Evolutionary conservation across 1,140 invertebrate genomes (phyloP).

Genomic region (Polypedilum vanderplanki): DNA sequence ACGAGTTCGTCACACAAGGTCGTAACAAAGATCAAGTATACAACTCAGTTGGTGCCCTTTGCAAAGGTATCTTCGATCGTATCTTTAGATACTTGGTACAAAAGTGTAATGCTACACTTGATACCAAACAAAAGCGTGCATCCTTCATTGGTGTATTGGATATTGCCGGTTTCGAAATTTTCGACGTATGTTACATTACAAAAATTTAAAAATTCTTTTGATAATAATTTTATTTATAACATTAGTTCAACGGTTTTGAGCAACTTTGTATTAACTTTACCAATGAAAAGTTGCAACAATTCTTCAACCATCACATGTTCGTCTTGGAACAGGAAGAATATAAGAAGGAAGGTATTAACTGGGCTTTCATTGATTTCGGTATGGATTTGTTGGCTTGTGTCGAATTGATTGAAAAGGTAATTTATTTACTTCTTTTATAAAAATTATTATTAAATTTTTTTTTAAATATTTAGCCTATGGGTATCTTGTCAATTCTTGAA

Average conservation of each 20-base stretch:
- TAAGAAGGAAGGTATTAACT: conserved; percentile 80
- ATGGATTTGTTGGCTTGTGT: conserved; percentile 89
- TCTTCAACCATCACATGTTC: conserved; percentile 97
- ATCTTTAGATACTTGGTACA: conserved; percentile 96
- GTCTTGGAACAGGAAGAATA: conserved; percentile 94
- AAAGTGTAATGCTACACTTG: conserved; percentile 97
- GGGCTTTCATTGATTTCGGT: conserved; percentile 93
- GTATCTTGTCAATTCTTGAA: conserved; percentile 99
- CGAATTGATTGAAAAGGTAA: conserved; percentile 91
- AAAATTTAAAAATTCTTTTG: too few species aligned
- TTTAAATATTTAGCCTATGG: conserved; percentile 86
- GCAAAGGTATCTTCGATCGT: conserved; percentile 96
- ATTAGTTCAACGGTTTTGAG: conserved; percentile 91
- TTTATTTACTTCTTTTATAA: too few species aligned
- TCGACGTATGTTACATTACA: conserved; percentile 80
- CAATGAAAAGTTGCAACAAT: conserved; percentile 93
- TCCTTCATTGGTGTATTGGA: conserved; percentile 99
- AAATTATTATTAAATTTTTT: too few species aligned
- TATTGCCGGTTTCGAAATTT: conserved; percentile 99
- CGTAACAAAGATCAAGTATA: conserved; percentile 91
- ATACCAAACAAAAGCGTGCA: conserved; percentile 95
- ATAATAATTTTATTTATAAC: too few species aligned
- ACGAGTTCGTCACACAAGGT: conserved; percentile 97
- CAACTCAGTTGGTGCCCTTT: conserved; percentile 93
- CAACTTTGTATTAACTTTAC: conserved; percentile 97